Base-by-base conservation (phyloP, 2,888 invertebrate species). In the Heliconius erato region DNA sequence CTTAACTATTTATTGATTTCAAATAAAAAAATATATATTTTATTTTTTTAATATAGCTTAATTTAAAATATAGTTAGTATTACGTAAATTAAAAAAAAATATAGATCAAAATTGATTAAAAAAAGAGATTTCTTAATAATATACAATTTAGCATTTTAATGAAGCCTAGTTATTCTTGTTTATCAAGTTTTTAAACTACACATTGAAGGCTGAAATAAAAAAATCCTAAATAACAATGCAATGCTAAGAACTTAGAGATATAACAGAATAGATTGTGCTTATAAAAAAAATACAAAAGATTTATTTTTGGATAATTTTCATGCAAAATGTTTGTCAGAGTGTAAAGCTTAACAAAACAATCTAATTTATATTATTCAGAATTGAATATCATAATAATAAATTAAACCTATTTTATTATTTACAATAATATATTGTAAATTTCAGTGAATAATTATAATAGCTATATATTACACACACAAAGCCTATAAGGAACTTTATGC, bases 131-230 rank as follows among this genome's bases (percentile, higher is more conserved):
- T 54, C 4, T 11, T 28, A 28, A 74, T 11, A 59, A 76, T n/a
- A n/a, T n/a, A 19, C 26, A 72, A 26, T 63, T 63, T 40, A 40
- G 35, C 63, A 63, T 26, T 40, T 35, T 26, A 35, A 49, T 1
- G 9, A 74, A 54, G 11, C 5, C 7, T 49, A 54, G 11, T 32
- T 74, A 54, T 65, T 77, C 26, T 67, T 78, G 63, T 78, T 44
- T 9, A 78, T 67, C 40, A 67, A 78, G 65, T 78, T 67, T 11
- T 78, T 49, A 49, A 19, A 49, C 78, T 78, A 78, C 65, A 78
- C 67, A 78, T 49, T 68, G 78, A 78, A 78, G 78, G 78, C 78
- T 40, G 5, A 76, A 76, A 40, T 35, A 49, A 63, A 63, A 28
- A 72, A 76, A 12, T 76, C 35, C n/a, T 76, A 32, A 35, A 16